These are phyloP conservation scores for Apis mellifera DNA, from an alignment of 1,140 invertebrate genomes.

Conservation along the genomic window Amel_HAv3.1 CM009934.2:6340501-6341000, in stretches of 20 bases:
- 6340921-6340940: not conserved
- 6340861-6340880: not conserved
- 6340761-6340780: not conserved
- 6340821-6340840: not conserved
- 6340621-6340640: too few species aligned
- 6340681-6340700: too few species aligned
- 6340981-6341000: slow-evolving; percentile 32
- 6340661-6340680: too few species aligned
- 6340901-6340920: slow-evolving; percentile 21
- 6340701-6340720: too few species aligned
- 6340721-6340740: too few species aligned
- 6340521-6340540: not conserved
- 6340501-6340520: not conserved
- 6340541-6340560: not conserved
- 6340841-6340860: slow-evolving; percentile 22
- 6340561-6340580: too few species aligned
- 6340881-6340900: slow-evolving; percentile 6
- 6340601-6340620: too few species aligned
- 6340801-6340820: too few species aligned
- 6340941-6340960: slow-evolving; percentile 15
- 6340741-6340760: too few species aligned
- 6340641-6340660: too few species aligned
- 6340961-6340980: slow-evolving; percentile 6
- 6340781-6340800: too few species aligned
- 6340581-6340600: too few species aligned